These are phyloP conservation scores for Rhorus exstirpatorius DNA, from an alignment of 2,888 invertebrate species.

Conservation along the genomic window DNA sequence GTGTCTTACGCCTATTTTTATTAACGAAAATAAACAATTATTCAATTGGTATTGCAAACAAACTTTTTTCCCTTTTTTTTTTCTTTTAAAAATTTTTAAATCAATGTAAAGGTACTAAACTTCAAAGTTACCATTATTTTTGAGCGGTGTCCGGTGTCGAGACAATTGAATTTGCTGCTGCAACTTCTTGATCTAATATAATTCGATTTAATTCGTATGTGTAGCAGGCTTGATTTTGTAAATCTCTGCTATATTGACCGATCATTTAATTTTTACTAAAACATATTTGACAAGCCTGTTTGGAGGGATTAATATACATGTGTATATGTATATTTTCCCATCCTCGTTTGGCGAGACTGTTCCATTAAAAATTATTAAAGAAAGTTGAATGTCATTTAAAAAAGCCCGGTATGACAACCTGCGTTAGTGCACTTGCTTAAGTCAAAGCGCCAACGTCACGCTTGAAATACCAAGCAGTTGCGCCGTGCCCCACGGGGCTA, in stretches of 20 bases:
- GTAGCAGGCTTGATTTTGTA: neutral
- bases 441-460: slow-evolving; percentile 53
- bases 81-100: no score
- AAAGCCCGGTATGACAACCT: slow-evolving; percentile 12
- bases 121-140: no score
- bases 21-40: no score
- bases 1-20: no score
- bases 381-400: neutral
- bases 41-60: neutral
- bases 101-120: no score
- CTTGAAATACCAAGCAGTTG: slow-evolving; percentile 57
- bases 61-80: no score
- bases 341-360: slow-evolving; percentile 1
- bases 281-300: neutral
- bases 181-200: no score
- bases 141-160: no score
- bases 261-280: neutral
- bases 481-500: slow-evolving; percentile 66
- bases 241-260: neutral
- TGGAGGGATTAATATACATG: slow-evolving; percentile 6
- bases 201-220: neutral
- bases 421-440: slow-evolving; percentile 18
- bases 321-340: neutral
- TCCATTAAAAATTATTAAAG: slow-evolving; percentile 17
- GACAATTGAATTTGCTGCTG: no score